Evolutionary conservation across 2,113 vertebrate genomes (phyloP).

Genomic region (Burhinus oedicnemus): DNA sequence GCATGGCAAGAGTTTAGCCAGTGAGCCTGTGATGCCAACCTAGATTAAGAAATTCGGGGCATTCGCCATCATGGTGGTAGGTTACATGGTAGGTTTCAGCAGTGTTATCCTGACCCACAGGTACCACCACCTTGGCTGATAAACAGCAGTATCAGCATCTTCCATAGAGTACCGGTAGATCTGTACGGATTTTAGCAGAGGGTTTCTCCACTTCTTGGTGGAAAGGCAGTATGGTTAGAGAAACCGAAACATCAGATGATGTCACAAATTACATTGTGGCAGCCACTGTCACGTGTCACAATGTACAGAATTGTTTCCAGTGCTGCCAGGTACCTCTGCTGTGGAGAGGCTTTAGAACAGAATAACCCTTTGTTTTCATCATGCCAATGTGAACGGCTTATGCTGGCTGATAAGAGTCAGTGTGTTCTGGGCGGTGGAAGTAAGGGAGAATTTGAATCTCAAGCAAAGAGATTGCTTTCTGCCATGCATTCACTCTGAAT

Average conservation of each 20-base stretch:
- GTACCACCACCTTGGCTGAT: background rate
- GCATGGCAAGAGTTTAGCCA: background rate
- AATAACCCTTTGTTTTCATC: background rate
- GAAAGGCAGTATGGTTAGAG: background rate
- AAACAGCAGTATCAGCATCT: background rate
- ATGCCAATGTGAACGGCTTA: accelerated
- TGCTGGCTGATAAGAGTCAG: background rate
- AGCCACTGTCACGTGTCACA: background rate
- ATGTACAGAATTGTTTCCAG: background rate
- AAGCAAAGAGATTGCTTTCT: background rate
- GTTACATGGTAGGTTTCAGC: background rate
- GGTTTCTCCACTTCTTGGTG: background rate
- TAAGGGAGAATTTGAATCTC: background rate
- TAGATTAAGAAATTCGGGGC: background rate
- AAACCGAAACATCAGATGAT: background rate
- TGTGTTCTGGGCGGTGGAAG: background rate
- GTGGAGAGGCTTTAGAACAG: background rate
- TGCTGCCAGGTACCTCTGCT: background rate
- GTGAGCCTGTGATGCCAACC: accelerated
- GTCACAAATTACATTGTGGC: background rate
- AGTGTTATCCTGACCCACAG: background rate
- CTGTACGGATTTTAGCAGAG: background rate
- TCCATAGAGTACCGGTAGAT: accelerated
- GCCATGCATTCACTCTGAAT: accelerated
- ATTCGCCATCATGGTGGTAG: accelerated